phyloP scores from a whole-genome alignment of 1,140 invertebrate species.

The Neodiprion pinetum region DNA sequence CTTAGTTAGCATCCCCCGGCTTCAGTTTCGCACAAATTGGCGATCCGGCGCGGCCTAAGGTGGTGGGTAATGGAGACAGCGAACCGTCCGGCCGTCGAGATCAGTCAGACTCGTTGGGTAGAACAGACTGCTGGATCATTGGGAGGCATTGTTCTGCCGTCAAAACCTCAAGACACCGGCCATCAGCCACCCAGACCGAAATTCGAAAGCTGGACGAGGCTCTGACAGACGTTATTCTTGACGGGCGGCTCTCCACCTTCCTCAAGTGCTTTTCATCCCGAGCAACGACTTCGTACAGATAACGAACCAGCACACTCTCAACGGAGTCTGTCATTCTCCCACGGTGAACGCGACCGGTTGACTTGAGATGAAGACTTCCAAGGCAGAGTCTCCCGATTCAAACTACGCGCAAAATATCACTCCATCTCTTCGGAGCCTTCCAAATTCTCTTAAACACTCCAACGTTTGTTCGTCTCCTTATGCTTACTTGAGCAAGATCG shows the following conservation, averaged over 20 bases:
- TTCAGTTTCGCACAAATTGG: background rate
- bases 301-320: conserved; percentile 23
- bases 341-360: too few species aligned
- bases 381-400: too few species aligned
- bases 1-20: background rate
- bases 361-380: too few species aligned
- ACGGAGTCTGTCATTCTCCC: too few species aligned
- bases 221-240: conserved; percentile 21
- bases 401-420: too few species aligned
- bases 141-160: conserved; percentile 42
- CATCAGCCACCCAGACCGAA: background rate
- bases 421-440: too few species aligned
- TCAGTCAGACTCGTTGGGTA: conserved; percentile 15
- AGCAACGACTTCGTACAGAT: conserved; percentile 43
- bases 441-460: too few species aligned
- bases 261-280: conserved; percentile 35
- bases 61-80: background rate
- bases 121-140: conserved; percentile 48
- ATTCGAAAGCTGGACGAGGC: conserved; percentile 11
- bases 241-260: conserved; percentile 21
- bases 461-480: too few species aligned
- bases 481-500: too few species aligned
- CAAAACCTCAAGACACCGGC: background rate
- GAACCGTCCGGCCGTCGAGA: conserved; percentile 11
- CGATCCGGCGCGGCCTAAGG: too few species aligned